Conservation (phyloP, 2,888 invertebrate genomes). For the Ophion ellenae region DNA sequence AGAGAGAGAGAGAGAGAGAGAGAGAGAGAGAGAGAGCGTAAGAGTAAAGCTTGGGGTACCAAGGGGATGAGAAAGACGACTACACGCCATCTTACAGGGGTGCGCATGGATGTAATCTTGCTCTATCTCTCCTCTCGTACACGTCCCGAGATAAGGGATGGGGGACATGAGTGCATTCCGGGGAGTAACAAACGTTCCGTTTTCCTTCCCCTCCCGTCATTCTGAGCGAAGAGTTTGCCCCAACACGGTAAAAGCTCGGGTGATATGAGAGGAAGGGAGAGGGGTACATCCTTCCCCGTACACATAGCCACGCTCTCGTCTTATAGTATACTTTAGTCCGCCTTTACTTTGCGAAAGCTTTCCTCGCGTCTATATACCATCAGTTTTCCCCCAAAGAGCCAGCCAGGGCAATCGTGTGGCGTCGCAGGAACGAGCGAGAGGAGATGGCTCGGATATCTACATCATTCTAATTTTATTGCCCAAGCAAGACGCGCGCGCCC, state of each 20-base stretch:
- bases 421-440: conserved; percentile 12
- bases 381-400: conserved; percentile 16
- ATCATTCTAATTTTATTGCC: conserved; percentile 83
- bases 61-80: conserved; percentile 48
- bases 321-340: conserved; percentile 25
- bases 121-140: conserved; percentile 80
- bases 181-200: conserved; percentile 79
- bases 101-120: conserved; percentile 82
- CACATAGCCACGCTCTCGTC: not conserved
- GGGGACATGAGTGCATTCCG: conserved; percentile 79
- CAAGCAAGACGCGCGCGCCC: conserved; percentile 71
- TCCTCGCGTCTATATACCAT: conserved; percentile 36
- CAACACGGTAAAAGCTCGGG: conserved; percentile 38
- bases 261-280: not conserved
- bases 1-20: conserved; percentile 48
- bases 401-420: conserved; percentile 17
- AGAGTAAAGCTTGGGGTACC: conserved; percentile 42
- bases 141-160: conserved; percentile 63
- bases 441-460: conserved; percentile 69
- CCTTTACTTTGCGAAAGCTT: conserved; percentile 37
- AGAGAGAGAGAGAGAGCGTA: conserved; percentile 14
- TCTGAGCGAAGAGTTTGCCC: conserved; percentile 43
- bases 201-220: conserved; percentile 55
- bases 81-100: conserved; percentile 39
- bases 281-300: not conserved